Evolutionary conservation across 2,113 vertebrate species (phyloP).

Genomic region (Heterochromis multidens): DNA sequence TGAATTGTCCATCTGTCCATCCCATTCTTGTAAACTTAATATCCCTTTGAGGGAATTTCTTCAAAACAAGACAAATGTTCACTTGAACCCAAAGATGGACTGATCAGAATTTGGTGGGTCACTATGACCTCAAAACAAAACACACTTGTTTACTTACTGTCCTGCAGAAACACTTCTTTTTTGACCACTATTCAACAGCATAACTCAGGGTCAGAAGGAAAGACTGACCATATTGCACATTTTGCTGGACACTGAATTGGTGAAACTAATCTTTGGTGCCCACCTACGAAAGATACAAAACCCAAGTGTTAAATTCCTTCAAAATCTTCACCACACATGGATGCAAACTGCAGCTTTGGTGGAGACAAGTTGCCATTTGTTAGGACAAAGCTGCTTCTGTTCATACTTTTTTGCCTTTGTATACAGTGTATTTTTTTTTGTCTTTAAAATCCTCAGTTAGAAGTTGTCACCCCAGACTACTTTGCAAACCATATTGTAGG

Average conservation of each 20-base stretch:
- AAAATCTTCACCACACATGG: neutral
- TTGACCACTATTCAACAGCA: neutral
- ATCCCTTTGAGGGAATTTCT: neutral
- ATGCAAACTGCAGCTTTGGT: neutral
- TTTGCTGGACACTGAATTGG: neutral
- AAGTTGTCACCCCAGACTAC: neutral
- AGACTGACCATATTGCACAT: neutral
- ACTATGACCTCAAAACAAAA: neutral
- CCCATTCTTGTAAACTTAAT: neutral
- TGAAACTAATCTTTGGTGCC: neutral
- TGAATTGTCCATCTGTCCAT: neutral
- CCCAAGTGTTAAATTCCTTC: neutral
- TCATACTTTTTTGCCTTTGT: neutral
- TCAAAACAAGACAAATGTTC: neutral
- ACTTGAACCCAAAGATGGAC: neutral
- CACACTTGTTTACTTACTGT: neutral
- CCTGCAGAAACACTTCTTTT: neutral
- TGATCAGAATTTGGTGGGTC: neutral
- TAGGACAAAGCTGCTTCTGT: neutral
- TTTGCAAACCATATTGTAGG: conserved; percentile 2
- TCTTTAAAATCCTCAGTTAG: neutral
- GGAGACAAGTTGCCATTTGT: neutral
- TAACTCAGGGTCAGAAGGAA: no score
- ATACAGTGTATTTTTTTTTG: neutral
- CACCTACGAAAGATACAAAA: neutral